A percentile compares a stretch with the other conserved stretches of the same genome.
Conservation (phyloP, 2,113 vertebrate genomes). For the Coptodon rendalli region DNA sequence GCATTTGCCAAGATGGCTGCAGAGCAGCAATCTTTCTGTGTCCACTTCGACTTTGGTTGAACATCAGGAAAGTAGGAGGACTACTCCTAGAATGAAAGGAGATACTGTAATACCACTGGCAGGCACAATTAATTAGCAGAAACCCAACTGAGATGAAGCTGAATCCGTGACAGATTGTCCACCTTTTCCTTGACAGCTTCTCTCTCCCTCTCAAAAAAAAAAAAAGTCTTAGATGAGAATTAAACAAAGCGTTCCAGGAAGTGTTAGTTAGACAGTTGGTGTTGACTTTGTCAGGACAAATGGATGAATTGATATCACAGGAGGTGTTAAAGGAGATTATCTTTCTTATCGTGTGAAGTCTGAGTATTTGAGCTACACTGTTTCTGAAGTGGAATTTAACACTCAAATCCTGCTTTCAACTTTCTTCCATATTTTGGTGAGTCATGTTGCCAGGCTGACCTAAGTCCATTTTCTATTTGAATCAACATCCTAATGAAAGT, state of each 20-base stretch:
- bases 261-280: background rate
- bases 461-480: background rate
- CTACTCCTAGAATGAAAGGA: background rate
- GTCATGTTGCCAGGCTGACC: background rate
- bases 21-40: background rate
- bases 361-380: background rate
- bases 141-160: background rate
- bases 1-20: background rate
- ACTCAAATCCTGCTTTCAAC: background rate
- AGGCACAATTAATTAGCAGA: background rate
- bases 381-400: background rate
- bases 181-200: background rate
- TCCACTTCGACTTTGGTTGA: background rate
- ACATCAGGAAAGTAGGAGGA: background rate
- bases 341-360: background rate
- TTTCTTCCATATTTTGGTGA: background rate
- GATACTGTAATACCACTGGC: background rate
- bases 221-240: background rate
- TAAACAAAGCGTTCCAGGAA: background rate
- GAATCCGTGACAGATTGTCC: background rate
- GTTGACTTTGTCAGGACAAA: background rate
- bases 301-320: background rate
- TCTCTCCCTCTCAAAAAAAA: background rate
- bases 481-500: slow-evolving; percentile 14
- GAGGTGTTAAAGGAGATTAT: background rate